Evolutionary conservation across 2,113 vertebrate genomes (phyloP).

Genomic region (Barnardius zonarius): DNA sequence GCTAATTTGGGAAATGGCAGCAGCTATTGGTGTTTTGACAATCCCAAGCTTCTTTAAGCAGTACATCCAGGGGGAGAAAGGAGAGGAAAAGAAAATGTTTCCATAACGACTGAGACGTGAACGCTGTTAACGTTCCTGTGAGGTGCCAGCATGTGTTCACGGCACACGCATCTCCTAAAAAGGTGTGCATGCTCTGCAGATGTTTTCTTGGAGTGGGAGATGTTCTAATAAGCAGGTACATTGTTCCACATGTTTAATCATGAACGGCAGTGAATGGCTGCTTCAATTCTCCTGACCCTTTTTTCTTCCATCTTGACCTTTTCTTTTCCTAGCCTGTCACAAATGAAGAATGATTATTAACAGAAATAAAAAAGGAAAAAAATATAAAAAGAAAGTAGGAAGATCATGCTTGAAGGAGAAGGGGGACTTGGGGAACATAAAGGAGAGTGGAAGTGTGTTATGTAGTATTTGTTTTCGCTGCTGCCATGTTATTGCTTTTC

Average conservation of each 20-base stretch:
- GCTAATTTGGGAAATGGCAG: not conserved
- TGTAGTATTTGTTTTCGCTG: constrained; percentile 57
- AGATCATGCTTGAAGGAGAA: not conserved
- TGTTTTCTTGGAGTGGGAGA: not conserved
- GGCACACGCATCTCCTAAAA: not conserved
- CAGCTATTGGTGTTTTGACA: not conserved
- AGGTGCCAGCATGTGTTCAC: not conserved
- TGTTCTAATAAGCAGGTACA: constrained; percentile 57
- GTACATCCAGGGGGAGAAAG: not conserved
- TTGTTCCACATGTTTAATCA: constrained; percentile 47
- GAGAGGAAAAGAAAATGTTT: not conserved
- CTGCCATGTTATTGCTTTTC: constrained; percentile 67
- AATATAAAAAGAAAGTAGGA: not conserved
- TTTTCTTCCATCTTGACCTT: constrained; percentile 49
- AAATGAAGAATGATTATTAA: constrained; percentile 35
- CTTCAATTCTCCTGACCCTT: not conserved
- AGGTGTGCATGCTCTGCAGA: constrained; percentile 31
- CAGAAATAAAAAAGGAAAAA: not conserved
- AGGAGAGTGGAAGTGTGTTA: constrained; percentile 23
- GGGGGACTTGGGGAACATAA: not conserved
- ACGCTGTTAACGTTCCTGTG: not conserved
- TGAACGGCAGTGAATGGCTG: not conserved
- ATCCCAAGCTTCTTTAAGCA: not conserved
- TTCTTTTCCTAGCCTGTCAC: constrained; percentile 43
- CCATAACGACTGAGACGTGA: constrained; percentile 32